A percentile compares a stretch with the other conserved stretches of the same genome.
Conservation (phyloP, 2,797 vertebrate genomes). For the Micrastur ruficollis region DNA sequence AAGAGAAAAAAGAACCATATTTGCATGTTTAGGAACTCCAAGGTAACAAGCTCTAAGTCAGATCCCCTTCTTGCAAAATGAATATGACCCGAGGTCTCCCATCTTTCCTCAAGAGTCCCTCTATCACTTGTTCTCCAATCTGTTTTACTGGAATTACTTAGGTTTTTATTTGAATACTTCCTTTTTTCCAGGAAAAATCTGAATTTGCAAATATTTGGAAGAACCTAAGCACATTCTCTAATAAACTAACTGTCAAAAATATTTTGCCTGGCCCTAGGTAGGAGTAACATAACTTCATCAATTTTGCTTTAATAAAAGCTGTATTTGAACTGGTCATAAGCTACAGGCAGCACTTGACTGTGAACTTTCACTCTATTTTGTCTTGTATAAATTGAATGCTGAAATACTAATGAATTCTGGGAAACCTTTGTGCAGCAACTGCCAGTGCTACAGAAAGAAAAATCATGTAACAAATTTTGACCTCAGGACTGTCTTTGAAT, state of each 20-base stretch:
- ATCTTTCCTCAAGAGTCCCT: neutral
- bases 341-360: neutral
- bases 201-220: neutral
- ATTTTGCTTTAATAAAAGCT: neutral
- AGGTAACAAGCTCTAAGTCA: neutral
- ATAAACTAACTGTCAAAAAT: neutral
- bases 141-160: neutral
- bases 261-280: neutral
- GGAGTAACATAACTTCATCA: neutral
- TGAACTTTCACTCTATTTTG: neutral
- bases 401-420: constrained; percentile 45
- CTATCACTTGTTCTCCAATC: neutral
- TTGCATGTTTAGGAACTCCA: neutral
- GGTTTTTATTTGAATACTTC: neutral
- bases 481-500: constrained; percentile 15
- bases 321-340: neutral
- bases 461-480: neutral
- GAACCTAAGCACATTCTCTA: neutral
- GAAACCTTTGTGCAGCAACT: neutral
- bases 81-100: neutral
- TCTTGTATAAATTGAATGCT: neutral
- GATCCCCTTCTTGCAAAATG: neutral
- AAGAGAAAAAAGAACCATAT: neutral
- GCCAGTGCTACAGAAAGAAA: neutral
- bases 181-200: neutral